Conservation (phyloP, 1,140 invertebrate species). For the Onthophagus taurus region DNA sequence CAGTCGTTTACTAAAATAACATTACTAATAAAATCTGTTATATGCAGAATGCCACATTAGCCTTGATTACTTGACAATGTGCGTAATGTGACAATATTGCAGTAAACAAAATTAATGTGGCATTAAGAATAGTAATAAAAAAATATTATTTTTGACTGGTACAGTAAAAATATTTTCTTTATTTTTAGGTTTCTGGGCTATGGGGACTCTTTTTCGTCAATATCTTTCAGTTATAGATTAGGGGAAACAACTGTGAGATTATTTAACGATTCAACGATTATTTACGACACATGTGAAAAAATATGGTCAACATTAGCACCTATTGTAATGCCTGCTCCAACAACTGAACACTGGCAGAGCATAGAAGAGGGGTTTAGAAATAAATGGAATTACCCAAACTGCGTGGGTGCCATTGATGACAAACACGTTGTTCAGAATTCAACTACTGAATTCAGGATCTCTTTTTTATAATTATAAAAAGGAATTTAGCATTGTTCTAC, state of each 20-base stretch:
- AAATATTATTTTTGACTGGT: background rate
- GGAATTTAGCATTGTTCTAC: conserved; percentile 38
- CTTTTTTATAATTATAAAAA: conserved; percentile 40
- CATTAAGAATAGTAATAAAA: background rate
- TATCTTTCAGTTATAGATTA: conserved; percentile 16
- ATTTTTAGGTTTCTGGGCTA: conserved; percentile 2
- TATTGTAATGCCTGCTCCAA: conserved; percentile 14
- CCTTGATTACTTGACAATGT: too few relatives aligned
- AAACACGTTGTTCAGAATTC: conserved; percentile 37
- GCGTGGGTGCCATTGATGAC: conserved; percentile 40
- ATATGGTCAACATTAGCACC: conserved; percentile 14
- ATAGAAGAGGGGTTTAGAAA: background rate
- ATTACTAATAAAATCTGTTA: background rate
- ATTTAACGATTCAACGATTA: too few relatives aligned
- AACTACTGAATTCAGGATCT: conserved; percentile 32
- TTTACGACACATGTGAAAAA: conserved; percentile 13
- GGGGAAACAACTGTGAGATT: conserved; percentile 17
- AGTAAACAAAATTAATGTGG: background rate
- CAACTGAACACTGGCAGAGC: conserved; percentile 11
- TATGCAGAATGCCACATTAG: too few relatives aligned
- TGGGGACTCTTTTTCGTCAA: conserved; percentile 9
- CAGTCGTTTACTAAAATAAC: background rate
- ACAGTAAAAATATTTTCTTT: conserved; percentile 1
- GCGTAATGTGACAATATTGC: background rate
- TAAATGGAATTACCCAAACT: conserved; percentile 25